Conservation (phyloP, 2,113 vertebrate genomes). For the Typhlomys cinereus region DNA sequence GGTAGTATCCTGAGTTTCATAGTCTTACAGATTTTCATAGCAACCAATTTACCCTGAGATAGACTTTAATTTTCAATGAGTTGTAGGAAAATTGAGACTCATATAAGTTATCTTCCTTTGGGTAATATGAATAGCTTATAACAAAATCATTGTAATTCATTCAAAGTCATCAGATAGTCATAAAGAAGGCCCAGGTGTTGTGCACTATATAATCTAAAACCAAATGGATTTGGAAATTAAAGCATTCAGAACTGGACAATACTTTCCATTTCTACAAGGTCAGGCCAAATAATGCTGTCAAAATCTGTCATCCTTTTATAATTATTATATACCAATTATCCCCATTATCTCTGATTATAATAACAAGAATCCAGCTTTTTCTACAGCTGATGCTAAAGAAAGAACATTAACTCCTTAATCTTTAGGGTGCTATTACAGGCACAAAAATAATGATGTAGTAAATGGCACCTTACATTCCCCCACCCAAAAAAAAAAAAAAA, state of each 20-base stretch:
- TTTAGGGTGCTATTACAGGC: neutral
- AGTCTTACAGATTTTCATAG: neutral
- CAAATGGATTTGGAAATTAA: neutral
- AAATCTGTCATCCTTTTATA: neutral
- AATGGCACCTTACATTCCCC: neutral
- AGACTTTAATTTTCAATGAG: slow-evolving; percentile 29
- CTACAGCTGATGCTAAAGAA: neutral
- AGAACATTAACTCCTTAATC: neutral
- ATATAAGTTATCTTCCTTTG: neutral
- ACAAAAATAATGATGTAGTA: neutral
- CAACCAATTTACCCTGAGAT: neutral
- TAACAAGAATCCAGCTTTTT: neutral
- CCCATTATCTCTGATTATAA: slow-evolving; percentile 39
- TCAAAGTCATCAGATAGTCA: neutral
- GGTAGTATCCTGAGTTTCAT: neutral
- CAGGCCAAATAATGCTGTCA: neutral
- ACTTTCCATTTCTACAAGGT: neutral
- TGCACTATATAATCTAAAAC: neutral
- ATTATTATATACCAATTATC: neutral
- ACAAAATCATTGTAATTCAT: slow-evolving; percentile 44
- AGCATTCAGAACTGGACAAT: neutral
- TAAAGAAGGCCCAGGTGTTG: neutral
- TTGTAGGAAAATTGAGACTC: slow-evolving; percentile 30
- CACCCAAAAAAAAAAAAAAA: neutral
- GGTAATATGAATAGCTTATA: neutral